Evolutionary conservation across 2,888 invertebrate species (phyloP).

Genomic region (Sinodicranocentrus sp.): DNA sequence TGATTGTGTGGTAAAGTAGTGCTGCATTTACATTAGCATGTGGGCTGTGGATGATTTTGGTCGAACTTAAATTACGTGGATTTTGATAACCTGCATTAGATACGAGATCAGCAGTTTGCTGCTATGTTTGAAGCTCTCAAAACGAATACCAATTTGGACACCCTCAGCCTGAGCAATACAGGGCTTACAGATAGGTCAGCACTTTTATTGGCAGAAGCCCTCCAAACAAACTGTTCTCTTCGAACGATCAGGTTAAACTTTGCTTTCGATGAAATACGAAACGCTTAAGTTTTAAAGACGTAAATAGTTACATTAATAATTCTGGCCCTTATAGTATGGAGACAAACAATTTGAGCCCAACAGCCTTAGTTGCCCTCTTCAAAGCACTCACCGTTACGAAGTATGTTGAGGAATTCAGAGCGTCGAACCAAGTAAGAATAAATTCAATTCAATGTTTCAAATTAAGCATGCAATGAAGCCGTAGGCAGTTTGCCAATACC

Average conservation of each 20-base stretch:
- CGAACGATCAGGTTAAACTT: constrained; percentile 85
- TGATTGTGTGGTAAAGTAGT: constrained; percentile 4
- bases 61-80: too few species aligned
- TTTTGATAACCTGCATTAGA: constrained; percentile 81
- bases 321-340: constrained; percentile 89
- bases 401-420: constrained; percentile 95
- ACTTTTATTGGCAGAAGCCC: constrained; percentile 88
- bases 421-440: constrained; percentile 93
- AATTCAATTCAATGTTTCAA: too few species aligned
- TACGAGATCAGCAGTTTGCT: constrained; percentile 96
- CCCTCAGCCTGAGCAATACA: constrained; percentile 94
- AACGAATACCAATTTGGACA: constrained; percentile 94
- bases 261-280: not conserved
- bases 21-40: too few species aligned
- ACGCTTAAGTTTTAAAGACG: not conserved
- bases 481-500: not conserved
- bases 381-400: constrained; percentile 91
- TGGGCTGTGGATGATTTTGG: too few species aligned
- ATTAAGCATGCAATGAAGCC: too few species aligned
- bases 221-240: constrained; percentile 88
- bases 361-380: constrained; percentile 90
- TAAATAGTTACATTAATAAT: too few species aligned
- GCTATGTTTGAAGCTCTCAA: constrained; percentile 92
- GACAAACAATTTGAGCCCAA: constrained; percentile 97
- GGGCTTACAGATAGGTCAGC: constrained; percentile 94